Percentiles rank a stretch among this genome's conserved stretches.
Conservation (phyloP, 1,140 invertebrate genomes). For the Cydia splendana region DNA sequence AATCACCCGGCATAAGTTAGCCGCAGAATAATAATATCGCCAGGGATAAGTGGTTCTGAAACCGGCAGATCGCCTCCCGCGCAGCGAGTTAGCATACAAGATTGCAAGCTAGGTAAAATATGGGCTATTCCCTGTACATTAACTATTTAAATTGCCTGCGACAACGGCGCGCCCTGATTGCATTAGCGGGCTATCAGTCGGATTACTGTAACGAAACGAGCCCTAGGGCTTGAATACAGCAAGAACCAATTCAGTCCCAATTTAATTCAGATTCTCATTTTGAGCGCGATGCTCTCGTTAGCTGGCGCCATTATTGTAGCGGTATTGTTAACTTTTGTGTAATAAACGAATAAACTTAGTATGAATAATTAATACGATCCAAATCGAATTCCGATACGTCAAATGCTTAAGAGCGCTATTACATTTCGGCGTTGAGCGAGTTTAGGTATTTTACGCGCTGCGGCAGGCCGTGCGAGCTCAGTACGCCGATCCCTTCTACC, state of each 20-base stretch:
- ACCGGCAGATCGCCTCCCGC: constrained; percentile 26
- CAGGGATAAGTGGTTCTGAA: constrained; percentile 10
- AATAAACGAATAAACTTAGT: too few relatives aligned
- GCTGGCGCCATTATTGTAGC: neutral
- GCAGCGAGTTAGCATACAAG: constrained; percentile 23
- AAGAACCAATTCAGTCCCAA: neutral
- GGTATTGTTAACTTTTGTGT: too few relatives aligned
- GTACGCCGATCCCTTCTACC: too few relatives aligned
- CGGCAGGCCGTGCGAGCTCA: too few relatives aligned
- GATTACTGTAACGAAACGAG: constrained; percentile 24
- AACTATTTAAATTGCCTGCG: constrained; percentile 20
- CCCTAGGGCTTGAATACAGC: neutral
- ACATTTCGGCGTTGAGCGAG: too few relatives aligned
- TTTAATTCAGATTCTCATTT: neutral
- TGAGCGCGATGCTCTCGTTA: neutral
- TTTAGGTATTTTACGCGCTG: too few relatives aligned
- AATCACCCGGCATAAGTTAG: constrained; percentile 11
- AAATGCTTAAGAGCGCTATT: too few relatives aligned
- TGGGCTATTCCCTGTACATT: constrained; percentile 13
- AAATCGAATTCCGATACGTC: too few relatives aligned
- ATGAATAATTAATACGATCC: too few relatives aligned
- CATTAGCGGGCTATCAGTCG: constrained; percentile 2
- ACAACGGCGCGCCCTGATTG: constrained; percentile 12
- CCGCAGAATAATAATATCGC: constrained; percentile 22
- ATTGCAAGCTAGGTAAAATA: constrained; percentile 20